Percentiles rank a stretch among this genome's conserved stretches.
Evolutionary conservation across 2,888 invertebrate species (phyloP).

Genomic region (Tenodera sinensis): DNA sequence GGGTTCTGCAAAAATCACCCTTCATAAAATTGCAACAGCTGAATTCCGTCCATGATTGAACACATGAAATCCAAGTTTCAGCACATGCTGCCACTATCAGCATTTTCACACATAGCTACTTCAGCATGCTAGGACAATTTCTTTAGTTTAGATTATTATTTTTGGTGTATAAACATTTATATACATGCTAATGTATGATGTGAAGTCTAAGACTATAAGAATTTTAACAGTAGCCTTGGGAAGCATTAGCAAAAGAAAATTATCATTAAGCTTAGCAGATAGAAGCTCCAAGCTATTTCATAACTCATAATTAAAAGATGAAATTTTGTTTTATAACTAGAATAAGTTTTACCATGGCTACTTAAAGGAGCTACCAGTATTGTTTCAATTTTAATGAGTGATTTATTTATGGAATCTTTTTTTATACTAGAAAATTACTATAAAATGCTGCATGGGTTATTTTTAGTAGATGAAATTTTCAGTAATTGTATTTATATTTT

Average conservation of each 20-base stretch:
- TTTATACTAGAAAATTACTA: not conserved
- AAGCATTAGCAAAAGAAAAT: not conserved
- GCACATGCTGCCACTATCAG: not conserved
- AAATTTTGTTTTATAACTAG: not conserved
- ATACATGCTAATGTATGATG: not conserved
- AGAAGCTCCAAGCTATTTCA: not conserved
- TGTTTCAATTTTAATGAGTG: not conserved
- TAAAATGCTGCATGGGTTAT: not conserved
- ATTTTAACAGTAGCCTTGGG: not conserved
- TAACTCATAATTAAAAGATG: not conserved
- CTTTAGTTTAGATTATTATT: not conserved
- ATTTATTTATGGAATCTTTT: not conserved
- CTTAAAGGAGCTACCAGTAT: not conserved
- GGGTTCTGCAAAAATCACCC: constrained; percentile 12
- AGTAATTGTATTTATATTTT: not conserved
- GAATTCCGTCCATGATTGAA: constrained; percentile 3
- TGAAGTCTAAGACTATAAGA: not conserved
- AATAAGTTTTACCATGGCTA: not conserved
- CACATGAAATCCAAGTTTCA: not conserved
- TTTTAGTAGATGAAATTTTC: not conserved
- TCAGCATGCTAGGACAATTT: not conserved
- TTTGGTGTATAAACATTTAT: not conserved
- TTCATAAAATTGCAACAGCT: constrained; percentile 17
- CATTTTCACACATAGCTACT: not conserved
- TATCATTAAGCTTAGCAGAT: not conserved